Base-by-base conservation (phyloP, 1,140 invertebrate genomes). In the Armadillidium nasatum region DNA sequence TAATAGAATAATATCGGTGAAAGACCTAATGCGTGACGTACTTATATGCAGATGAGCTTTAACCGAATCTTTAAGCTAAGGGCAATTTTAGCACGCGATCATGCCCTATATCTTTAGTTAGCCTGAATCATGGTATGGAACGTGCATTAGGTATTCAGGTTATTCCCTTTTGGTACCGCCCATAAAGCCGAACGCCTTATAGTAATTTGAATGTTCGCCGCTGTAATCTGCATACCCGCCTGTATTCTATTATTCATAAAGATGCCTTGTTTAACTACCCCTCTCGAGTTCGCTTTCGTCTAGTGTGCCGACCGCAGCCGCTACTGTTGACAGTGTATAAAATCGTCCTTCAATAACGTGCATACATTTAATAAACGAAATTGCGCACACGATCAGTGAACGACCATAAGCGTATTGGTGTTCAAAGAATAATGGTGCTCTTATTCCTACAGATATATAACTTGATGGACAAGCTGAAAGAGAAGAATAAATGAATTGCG, bases 401-500 rank as follows among this genome's bases (percentile, higher is more conserved):
- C 50, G 50, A 60, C 11, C 19, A 19, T 60, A 60, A 13, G 50
- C 50, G 50, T 60, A 60, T 60, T 60, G 11, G 50, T 60, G 50
- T 60, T 1, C 50, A 19, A 19, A 60, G 11, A 60, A 60, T 1
- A 60, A 60, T 15, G 50, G 50, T 19, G 50, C 2, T 13, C 19
- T 60, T 60, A 60, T 60, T 60, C 50, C 4, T 19, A 60, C 50
- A 33, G 33, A 3, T 33, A 33, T 3, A 60, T 60, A 60, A 60
- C 50, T 60, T 60, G 50, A 60, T 19, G 19, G 50, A 60, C 50
- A 60, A 60, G 50, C 50, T 60, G 50, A 60, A 60, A 15, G 50
- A 60, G 50, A 19, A 60, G 50, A 60, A 60, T 60, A 60, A 60
- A 60, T 60, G 50, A 60, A 60, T 60, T 60, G 50, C 50, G 50